These are phyloP conservation scores for Rhincodon typus DNA, from an alignment of 2,797 vertebrate genomes.

Conservation along the genomic window DNA sequence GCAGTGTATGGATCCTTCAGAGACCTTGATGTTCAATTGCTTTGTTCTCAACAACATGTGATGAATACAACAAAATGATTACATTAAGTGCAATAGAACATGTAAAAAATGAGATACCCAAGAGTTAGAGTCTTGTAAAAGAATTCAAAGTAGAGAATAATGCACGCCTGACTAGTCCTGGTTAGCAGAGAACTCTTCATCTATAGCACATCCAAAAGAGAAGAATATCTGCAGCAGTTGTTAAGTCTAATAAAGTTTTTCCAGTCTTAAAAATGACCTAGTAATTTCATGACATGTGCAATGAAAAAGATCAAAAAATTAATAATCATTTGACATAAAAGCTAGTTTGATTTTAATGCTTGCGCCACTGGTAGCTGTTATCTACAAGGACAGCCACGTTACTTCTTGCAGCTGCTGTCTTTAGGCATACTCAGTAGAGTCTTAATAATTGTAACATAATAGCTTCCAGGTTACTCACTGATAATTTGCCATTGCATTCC, in stretches of 20 bases:
- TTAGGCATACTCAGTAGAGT: background rate
- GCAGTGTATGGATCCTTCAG: background rate
- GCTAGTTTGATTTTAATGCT: background rate
- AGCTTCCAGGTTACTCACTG: background rate
- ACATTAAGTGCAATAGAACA: background rate
- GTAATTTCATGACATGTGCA: background rate
- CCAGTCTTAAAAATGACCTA: background rate
- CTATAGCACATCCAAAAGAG: background rate
- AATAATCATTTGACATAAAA: background rate
- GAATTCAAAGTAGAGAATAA: background rate
- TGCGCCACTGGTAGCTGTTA: background rate
- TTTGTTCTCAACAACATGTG: background rate
- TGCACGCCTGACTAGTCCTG: background rate
- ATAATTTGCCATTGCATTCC: background rate
- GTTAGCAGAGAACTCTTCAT: background rate
- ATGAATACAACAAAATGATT: background rate
- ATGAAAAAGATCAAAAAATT: background rate
- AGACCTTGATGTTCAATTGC: background rate
- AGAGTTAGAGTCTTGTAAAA: background rate
- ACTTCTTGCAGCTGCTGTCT: background rate
- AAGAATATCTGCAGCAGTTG: background rate
- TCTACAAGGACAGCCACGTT: background rate
- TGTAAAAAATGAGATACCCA: background rate
- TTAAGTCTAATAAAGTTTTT: background rate
- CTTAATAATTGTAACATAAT: background rate